A percentile compares a stretch with the other conserved stretches of the same genome.
phyloP scores from a whole-genome alignment of 2,797 vertebrate genomes.

The Myotis findleyi region DNA sequence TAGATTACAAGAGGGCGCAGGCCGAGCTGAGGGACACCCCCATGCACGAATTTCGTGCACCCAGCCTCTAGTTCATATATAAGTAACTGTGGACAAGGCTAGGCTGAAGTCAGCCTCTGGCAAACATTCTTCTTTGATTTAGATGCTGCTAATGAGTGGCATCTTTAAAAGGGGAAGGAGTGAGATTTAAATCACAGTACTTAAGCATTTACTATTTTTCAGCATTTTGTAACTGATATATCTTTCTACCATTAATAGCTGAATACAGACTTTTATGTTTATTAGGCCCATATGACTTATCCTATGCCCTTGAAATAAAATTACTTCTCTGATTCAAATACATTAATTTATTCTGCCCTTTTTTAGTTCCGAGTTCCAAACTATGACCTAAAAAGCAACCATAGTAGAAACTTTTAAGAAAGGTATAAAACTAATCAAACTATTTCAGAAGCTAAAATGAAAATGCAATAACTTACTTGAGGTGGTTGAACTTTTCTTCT shows the following conservation, averaged over 20 bases:
- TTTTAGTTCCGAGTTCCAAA: neutral
- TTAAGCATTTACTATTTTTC: slow-evolving; percentile 23
- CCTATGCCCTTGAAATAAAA: slow-evolving; percentile 34
- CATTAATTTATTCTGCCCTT: slow-evolving; percentile 13
- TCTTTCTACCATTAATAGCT: neutral
- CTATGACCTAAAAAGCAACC: neutral
- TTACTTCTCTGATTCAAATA: slow-evolving; percentile 41
- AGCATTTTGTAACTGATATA: slow-evolving; percentile 38
- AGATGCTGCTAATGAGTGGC: neutral
- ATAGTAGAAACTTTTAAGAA: slow-evolving; percentile 20
- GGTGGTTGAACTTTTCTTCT: slow-evolving; percentile 91
- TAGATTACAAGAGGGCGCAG: too few relatives aligned
- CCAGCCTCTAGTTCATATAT: too few relatives aligned
- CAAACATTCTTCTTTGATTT: neutral
- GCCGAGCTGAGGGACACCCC: too few relatives aligned
- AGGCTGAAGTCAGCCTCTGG: neutral
- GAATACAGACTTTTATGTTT: slow-evolving; percentile 30
- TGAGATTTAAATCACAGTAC: slow-evolving; percentile 6
- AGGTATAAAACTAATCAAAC: slow-evolving; percentile 41
- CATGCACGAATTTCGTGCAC: too few relatives aligned
- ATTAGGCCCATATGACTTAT: slow-evolving; percentile 16
- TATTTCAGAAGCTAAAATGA: slow-evolving; percentile 50
- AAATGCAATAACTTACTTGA: slow-evolving; percentile 88
- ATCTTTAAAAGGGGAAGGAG: neutral
- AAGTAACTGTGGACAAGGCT: neutral